phyloP scores from a whole-genome alignment of 35 echinoderm and acorn worm genomes.

The Heliocidaris erythrogramma region DNA sequence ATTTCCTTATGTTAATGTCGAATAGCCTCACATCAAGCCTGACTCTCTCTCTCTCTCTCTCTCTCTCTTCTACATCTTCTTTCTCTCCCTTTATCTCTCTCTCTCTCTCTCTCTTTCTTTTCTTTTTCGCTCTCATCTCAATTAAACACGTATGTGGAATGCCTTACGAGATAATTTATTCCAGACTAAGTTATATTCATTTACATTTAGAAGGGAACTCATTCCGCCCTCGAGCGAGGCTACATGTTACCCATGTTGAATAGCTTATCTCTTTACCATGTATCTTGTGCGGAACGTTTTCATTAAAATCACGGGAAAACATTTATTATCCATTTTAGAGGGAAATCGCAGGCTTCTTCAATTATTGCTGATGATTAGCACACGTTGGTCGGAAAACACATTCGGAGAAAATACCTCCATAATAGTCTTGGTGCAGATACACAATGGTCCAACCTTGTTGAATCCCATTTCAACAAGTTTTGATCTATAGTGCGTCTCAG shows the following conservation, averaged over 20 bases:
- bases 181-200: background rate
- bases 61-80: no score
- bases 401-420: background rate
- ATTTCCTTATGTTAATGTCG: background rate
- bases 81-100: background rate
- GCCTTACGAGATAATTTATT: background rate
- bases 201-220: no score
- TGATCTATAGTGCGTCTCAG: no score
- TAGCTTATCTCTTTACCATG: background rate
- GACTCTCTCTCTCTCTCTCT: no score
- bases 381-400: background rate
- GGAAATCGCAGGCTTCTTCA: background rate
- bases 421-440: no score
- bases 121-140: background rate
- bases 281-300: background rate
- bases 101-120: background rate
- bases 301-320: background rate
- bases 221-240: background rate
- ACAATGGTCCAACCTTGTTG: no score
- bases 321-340: background rate
- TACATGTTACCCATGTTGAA: background rate
- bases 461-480: no score
- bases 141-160: background rate
- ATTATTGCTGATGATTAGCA: background rate
- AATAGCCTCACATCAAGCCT: background rate